Evolutionary conservation across 92 coral and sea anemone genomes (phyloP).

Genomic region (Paramuricea clavata): DNA sequence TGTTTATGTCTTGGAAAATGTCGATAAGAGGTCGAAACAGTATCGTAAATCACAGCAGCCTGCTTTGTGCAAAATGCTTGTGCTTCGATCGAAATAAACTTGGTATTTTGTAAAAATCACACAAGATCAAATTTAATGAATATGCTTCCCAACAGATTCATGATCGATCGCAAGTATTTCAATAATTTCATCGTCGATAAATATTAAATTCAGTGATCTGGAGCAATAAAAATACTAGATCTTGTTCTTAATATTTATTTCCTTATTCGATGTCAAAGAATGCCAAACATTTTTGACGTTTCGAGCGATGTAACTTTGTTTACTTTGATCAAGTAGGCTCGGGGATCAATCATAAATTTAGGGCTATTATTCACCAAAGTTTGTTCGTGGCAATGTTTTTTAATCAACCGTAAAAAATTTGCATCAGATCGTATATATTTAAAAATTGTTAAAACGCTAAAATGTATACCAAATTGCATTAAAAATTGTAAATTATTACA

Average conservation of each 20-base stretch:
- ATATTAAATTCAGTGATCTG: neutral
- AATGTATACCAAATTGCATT: neutral
- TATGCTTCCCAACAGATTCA: no score
- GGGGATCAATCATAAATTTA: neutral
- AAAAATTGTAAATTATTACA: neutral
- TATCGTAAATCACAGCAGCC: neutral
- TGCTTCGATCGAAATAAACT: neutral
- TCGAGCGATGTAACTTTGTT: neutral
- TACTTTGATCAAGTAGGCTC: neutral
- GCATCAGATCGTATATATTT: neutral
- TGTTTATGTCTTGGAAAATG: neutral
- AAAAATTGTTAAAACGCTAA: neutral
- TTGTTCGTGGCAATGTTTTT: neutral
- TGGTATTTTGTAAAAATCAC: neutral
- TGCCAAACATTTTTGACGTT: neutral
- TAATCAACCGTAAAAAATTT: neutral
- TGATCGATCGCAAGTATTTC: no score
- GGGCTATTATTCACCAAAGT: no score
- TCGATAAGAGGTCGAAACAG: constrained; percentile 1
- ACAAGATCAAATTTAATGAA: neutral
- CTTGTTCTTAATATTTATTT: neutral
- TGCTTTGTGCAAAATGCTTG: neutral
- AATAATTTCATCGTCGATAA: neutral
- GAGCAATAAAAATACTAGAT: neutral
- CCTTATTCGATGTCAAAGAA: neutral